These are phyloP conservation scores for Bovichtus diacanthus DNA, from an alignment of 2,797 vertebrate genomes.

Conservation along the genomic window DNA sequence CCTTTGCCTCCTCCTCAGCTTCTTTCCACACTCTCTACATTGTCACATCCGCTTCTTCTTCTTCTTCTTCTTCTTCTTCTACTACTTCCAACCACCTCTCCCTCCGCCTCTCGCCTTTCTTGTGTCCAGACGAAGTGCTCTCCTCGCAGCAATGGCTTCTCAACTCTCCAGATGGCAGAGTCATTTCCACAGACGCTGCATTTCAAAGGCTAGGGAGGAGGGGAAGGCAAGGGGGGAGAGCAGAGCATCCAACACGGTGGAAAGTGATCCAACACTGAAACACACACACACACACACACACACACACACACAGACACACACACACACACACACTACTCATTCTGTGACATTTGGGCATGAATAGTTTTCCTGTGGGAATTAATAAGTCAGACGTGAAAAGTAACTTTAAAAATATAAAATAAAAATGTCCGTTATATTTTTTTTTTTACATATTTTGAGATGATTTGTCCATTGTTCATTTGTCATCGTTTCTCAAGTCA, in stretches of 20 bases:
- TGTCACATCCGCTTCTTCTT: not conserved
- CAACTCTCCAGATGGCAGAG: slow-evolving; percentile 73
- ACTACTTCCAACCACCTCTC: slow-evolving; percentile 5
- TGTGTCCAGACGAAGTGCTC: slow-evolving; percentile 50
- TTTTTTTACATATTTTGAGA: not conserved
- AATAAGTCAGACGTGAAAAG: not conserved
- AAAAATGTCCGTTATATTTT: slow-evolving; percentile 1
- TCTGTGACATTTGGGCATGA: slow-evolving; percentile 14
- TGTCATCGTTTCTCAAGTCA: not conserved
- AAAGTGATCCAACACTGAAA: slow-evolving; percentile 36
- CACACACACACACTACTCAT: not conserved
- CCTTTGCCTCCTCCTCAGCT: slow-evolving; percentile 31
- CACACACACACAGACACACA: too few relatives aligned
- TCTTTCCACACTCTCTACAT: slow-evolving; percentile 18
- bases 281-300: slow-evolving; percentile 3
- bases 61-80: not conserved
- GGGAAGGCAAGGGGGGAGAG: slow-evolving; percentile 10
- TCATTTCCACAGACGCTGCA: slow-evolving; percentile 63
- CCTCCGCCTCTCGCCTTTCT: slow-evolving; percentile 13
- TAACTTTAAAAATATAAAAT: too few relatives aligned
- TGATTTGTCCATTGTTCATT: not conserved
- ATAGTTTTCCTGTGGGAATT: not conserved
- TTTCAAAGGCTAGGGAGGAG: slow-evolving; percentile 67
- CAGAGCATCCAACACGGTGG: slow-evolving; percentile 41
- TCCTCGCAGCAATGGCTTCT: slow-evolving; percentile 43